phyloP scores from a whole-genome alignment of 2,797 vertebrate species.

The Meda fulgida region DNA sequence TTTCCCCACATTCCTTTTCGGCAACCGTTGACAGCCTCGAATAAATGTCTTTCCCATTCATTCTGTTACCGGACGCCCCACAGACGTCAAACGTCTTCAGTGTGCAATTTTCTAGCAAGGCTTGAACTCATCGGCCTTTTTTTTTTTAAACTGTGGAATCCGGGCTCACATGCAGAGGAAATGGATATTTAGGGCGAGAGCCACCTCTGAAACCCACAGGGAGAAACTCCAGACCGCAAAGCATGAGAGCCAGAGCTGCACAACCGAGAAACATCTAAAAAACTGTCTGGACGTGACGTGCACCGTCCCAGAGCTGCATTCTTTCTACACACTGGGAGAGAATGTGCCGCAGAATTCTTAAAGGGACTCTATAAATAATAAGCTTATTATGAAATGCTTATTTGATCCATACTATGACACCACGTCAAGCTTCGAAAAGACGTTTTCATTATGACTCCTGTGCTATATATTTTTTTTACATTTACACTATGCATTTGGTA shows the following conservation, averaged over 20 bases:
- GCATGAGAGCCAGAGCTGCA: slow-evolving; percentile 35
- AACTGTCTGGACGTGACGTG: slow-evolving; percentile 30
- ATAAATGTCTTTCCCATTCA: slow-evolving; percentile 35
- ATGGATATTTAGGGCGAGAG: slow-evolving; percentile 31
- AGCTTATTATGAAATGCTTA: not conserved
- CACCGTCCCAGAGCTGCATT: not conserved
- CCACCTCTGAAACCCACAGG: slow-evolving; percentile 21
- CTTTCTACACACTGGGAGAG: not conserved
- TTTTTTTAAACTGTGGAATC: slow-evolving; percentile 1
- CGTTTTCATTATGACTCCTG: not conserved
- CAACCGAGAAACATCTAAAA: slow-evolving; percentile 13
- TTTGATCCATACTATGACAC: not conserved
- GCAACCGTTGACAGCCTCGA: slow-evolving; percentile 18
- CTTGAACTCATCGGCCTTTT: slow-evolving; percentile 6
- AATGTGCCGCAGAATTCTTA: not conserved
- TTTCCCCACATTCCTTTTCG: slow-evolving; percentile 21
- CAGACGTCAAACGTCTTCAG: slow-evolving; percentile 7
- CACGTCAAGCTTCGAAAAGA: not conserved
- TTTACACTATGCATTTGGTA: not conserved
- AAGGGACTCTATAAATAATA: not conserved
- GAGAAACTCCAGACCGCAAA: slow-evolving; percentile 28
- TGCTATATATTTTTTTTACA: not conserved
- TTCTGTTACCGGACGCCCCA: slow-evolving; percentile 4
- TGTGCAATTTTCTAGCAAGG: slow-evolving; percentile 3
- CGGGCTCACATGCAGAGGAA: slow-evolving; percentile 24